Conservation (phyloP, 2,113 vertebrate genomes). For the Fulica atra region DNA sequence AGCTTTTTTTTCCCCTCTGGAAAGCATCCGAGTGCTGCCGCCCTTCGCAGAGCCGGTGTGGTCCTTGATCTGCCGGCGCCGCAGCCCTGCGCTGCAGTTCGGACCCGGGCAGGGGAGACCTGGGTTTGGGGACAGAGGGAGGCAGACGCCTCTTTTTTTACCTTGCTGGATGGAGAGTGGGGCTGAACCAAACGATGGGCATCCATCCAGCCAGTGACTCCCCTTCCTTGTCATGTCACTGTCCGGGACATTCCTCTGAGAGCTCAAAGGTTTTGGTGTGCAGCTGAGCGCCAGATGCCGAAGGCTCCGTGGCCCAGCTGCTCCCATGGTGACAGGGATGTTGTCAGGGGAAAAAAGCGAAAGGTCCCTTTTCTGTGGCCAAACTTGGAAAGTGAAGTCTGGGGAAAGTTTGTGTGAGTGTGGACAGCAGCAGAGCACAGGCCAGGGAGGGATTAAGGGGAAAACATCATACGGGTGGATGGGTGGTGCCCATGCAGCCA, state of each 20-base stretch:
- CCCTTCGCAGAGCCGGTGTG: background rate
- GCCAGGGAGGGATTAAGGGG: background rate
- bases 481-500: accelerated
- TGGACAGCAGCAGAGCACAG: background rate
- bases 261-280: background rate
- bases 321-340: background rate
- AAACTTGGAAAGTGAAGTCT: background rate
- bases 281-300: background rate
- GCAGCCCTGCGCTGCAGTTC: background rate
- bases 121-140: background rate
- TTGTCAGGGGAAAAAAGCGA: background rate
- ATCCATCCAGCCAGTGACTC: background rate
- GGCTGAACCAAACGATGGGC: accelerated
- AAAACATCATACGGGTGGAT: accelerated
- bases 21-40: background rate
- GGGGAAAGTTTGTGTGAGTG: background rate
- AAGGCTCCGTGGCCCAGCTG: background rate
- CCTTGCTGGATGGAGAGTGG: background rate
- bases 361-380: background rate
- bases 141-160: background rate
- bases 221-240: accelerated
- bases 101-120: accelerated
- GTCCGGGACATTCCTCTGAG: background rate
- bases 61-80: background rate
- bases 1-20: background rate